A percentile compares a stretch with the other conserved stretches of the same genome.
These are phyloP conservation scores for Zele albiditarsus DNA, from an alignment of 2,888 invertebrate species.

Conservation along the genomic window DNA sequence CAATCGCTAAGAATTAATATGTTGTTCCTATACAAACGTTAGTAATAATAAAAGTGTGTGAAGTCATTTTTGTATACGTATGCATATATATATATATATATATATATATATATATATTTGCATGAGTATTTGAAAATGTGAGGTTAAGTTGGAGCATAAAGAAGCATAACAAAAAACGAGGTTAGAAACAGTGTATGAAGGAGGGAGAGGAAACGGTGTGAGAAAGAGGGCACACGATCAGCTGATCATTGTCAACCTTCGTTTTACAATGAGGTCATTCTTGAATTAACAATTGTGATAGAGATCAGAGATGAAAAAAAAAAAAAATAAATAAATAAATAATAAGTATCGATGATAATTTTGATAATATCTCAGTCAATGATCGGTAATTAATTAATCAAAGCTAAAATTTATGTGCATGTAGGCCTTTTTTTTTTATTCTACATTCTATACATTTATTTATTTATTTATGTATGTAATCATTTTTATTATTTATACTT, in stretches of 20 bases:
- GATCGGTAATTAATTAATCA: slow-evolving; percentile 38
- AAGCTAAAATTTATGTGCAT: slow-evolving; percentile 40
- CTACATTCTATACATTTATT: slow-evolving; percentile 35
- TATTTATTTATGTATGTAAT: slow-evolving; percentile 10
- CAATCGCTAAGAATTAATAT: slow-evolving; percentile 48
- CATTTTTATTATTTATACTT: neutral
- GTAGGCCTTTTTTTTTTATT: slow-evolving; percentile 33
- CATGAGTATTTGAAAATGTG: neutral
- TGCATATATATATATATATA: neutral
- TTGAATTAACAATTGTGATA: neutral
- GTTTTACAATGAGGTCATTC: slow-evolving; percentile 10
- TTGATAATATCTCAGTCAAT: neutral
- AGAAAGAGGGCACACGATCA: slow-evolving; percentile 24
- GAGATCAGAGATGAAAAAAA: neutral
- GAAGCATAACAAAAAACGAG: neutral
- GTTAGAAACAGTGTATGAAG: too few species aligned
- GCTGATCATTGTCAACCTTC: slow-evolving; percentile 15
- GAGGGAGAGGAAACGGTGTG: neutral
- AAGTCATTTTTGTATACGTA: too few species aligned
- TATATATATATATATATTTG: neutral
- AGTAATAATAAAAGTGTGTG: too few species aligned
- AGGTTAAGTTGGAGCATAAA: neutral
- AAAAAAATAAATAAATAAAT: too few species aligned
- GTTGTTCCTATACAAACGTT: neutral
- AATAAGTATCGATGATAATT: neutral